These are phyloP conservation scores for Conus ventricosus DNA, from an alignment of 1,140 invertebrate genomes.

Conservation along the genomic window DNA sequence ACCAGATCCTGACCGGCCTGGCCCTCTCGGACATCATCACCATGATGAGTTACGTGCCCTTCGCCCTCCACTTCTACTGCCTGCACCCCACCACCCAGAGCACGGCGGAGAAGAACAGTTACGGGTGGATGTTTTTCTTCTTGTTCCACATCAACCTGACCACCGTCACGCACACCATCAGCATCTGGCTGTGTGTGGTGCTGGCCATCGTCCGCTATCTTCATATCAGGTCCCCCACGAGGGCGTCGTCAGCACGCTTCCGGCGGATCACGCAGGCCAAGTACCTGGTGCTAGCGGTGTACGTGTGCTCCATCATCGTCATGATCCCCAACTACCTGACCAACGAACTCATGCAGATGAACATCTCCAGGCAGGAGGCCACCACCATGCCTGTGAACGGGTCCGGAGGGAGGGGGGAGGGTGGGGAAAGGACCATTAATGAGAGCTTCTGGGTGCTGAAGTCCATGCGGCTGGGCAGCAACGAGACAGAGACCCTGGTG, in stretches of 20 bases:
- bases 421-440: constrained; percentile 34
- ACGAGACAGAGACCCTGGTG: constrained; percentile 77
- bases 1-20: constrained; percentile 87
- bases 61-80: constrained; percentile 81
- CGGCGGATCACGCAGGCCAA: constrained; percentile 80
- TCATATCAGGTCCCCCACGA: constrained; percentile 85
- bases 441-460: constrained; percentile 75
- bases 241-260: constrained; percentile 78
- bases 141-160: constrained; percentile 80
- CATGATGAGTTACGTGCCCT: constrained; percentile 92
- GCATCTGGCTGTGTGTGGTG: constrained; percentile 93
- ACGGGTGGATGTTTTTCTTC: constrained; percentile 63
- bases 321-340: constrained; percentile 84
- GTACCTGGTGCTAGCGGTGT: constrained; percentile 83
- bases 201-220: constrained; percentile 94
- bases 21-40: constrained; percentile 90
- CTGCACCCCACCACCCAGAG: constrained; percentile 48
- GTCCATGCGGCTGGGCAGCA: constrained; percentile 69
- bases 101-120: constrained; percentile 60
- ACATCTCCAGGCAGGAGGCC: not conserved
- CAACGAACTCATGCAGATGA: constrained; percentile 53
- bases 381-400: not conserved
- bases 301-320: constrained; percentile 83
- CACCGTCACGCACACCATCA: constrained; percentile 91
- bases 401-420: not conserved